Percentiles rank a stretch among this genome's conserved stretches.
Evolutionary conservation across 23 tunicate genomes (phyloP).

Genomic region (Halocynthia roretzi): DNA sequence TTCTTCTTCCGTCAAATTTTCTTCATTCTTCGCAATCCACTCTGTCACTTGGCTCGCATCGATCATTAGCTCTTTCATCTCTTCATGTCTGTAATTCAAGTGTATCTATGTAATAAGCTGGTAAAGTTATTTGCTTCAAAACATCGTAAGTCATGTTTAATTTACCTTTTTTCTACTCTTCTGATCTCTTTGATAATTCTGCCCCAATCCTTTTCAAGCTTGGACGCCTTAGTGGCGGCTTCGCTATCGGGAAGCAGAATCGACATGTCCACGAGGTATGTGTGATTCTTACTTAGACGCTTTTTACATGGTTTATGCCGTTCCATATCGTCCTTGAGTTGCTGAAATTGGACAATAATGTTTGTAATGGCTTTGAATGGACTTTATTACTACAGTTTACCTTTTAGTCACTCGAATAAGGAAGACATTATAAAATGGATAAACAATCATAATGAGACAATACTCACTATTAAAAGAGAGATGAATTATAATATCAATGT

Average conservation of each 20-base stretch:
- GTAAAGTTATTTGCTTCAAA: not conserved
- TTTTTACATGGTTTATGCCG: not conserved
- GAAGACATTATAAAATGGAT: no score
- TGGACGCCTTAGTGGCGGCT: constrained; percentile 13
- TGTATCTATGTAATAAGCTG: not conserved
- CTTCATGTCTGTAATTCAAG: constrained; percentile 14
- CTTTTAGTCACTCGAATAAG: no score
- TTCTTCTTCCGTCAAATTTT: not conserved
- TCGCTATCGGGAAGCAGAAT: constrained; percentile 9
- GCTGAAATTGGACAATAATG: not conserved
- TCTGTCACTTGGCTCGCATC: constrained; percentile 17
- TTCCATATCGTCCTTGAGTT: constrained; percentile 2
- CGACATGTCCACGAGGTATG: constrained; percentile 23
- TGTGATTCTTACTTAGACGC: constrained; percentile 17
- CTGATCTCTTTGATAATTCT: not conserved
- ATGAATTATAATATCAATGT: not conserved
- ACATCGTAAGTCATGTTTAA: not conserved
- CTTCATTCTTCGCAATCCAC: not conserved
- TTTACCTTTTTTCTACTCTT: constrained; percentile 15
- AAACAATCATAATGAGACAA: no score
- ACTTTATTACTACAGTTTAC: no score
- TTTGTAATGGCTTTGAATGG: no score
- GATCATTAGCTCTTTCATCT: constrained; percentile 14
- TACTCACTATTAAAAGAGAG: no score
- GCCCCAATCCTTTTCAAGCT: constrained; percentile 25